Base-by-base conservation (phyloP, 2,888 invertebrate species). In the Byasa hedistus region DNA sequence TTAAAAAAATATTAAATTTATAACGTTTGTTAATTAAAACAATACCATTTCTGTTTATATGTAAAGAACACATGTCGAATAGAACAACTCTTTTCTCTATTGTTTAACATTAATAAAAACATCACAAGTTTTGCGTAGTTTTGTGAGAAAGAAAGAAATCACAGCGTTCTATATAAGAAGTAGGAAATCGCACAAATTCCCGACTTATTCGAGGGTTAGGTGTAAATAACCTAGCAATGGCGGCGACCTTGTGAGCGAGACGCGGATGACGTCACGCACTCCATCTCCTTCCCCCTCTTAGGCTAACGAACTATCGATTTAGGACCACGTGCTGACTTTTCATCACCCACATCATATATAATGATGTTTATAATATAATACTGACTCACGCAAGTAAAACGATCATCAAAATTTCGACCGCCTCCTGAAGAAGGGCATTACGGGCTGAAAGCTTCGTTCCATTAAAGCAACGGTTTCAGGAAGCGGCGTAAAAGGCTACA, bases 261-360 rank as follows among this genome's bases (percentile, higher is more conserved):
- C 56, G 73, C 70, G 75, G 75, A 52, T 62, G 70, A 51, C 61
- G 68, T 68, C 58, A 74, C 74, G 74, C 63, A 52, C 59, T 57
- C 69, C 67, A 55, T 68, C 70, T 70, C 74, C 66, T 70, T 70
- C 73, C 56, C 56, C 48, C 63, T 23, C 54, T 65, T 68, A 62
- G 66, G 73, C 70, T 72, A 75, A 76, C 72, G 76, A 75, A 75
- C 77, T 77, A 82, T 82, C 73, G 82, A 83, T 82, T 81, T 74
- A 69, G 73, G 72, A 77, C 76, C 82, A 81, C 81, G 82, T 83
- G 81, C 68, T 77, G 68, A 66, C 68, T 64, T 61, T 57, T 61
- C 67, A 68, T 68, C 67, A 64, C 65, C 54, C 54, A 60, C 55
- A 63, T 48, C 23, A 36, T 62, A 58, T 54, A 58, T 61, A 62